Conservation (phyloP, 2,797 vertebrate species). For the Uromys caudimaculatus region DNA sequence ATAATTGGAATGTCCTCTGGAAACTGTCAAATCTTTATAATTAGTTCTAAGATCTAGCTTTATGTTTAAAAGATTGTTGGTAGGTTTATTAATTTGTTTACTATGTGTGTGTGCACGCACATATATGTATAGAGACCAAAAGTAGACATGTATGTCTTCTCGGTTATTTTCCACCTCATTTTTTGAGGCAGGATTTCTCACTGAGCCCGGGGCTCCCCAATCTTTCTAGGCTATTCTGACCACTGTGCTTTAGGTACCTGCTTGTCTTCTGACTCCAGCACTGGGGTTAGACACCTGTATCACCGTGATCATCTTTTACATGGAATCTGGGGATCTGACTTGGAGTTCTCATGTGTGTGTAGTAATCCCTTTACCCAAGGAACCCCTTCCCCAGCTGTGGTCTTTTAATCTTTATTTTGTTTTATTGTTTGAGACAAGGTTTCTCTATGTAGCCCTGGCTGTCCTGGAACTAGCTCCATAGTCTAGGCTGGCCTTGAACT, state of each 20-base stretch:
- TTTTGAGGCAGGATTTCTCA: not conserved
- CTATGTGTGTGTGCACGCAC: accelerated
- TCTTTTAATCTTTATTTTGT: not conserved
- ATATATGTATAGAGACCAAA: not conserved
- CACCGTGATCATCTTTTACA: not conserved
- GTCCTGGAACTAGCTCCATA: not conserved
- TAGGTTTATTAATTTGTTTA: not conserved
- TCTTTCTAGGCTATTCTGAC: not conserved
- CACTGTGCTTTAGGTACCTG: not conserved
- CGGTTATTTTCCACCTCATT: not conserved
- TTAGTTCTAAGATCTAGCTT: not conserved
- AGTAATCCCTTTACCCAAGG: not conserved
- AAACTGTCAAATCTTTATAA: not conserved
- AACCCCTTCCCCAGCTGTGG: not conserved
- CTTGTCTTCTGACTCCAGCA: not conserved
- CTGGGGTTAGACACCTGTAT: not conserved
- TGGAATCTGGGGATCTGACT: not conserved
- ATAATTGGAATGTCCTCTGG: not conserved
- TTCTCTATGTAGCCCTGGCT: not conserved
- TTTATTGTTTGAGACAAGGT: not conserved
- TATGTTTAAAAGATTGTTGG: slow-evolving; percentile 13
- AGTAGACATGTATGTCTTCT: not conserved
- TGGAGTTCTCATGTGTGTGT: not conserved
- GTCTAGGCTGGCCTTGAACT: not conserved
- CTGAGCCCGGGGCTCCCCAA: not conserved